Base-by-base conservation (phyloP, 2,797 vertebrate species). In the Xenentodon cancila region DNA sequence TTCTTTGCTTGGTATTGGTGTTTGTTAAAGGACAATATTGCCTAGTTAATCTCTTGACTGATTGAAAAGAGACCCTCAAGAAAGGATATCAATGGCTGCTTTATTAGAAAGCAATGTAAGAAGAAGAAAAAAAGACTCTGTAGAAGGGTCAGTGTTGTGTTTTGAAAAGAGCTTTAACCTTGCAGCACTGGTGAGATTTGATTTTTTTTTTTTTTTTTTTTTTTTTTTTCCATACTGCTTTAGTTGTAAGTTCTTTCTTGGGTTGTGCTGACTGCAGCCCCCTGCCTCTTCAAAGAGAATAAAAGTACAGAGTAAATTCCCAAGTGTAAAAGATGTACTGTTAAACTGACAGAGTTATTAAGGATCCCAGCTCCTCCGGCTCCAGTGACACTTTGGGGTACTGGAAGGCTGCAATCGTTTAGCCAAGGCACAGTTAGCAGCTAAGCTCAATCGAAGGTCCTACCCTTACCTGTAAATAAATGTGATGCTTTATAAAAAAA, bases 11-110 rank as follows among this genome's bases (percentile, higher is more conserved):
- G 32, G 19, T 47, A 19, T 30, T 0, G 30, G 21, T 58, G 40
- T 18, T 60, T 43, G 70, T 22, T 2, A 18, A 64, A 53, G 65
- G 71, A 75, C n/a, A 17, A 53, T 50, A 68, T 12, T 5, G 12
- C 21, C n/a, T 51, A 43, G 50, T 48, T 77, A 69, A 79, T 82
- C 66, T 79, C 59, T 60, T 51, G 63, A 53, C 67, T 54, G 56
- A 75, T 25, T 73, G 67, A 73, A 27, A 56, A 55, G 64, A 72
- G 67, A 30, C 60, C 68, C 53, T 85, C 57, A 67, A 81, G 67
- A 66, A 75, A 1, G 0, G 13, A 17, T 1, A 22, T 48, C 32
- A 18, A 49, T 60, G 63, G 46, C 17, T 60, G 56, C 71, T 68
- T 73, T 76, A 37, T 19, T 52, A 37, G 44, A 66, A 75, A 68